Conservation (phyloP, 1,140 invertebrate species). For the Pogonus chalceus region DNA sequence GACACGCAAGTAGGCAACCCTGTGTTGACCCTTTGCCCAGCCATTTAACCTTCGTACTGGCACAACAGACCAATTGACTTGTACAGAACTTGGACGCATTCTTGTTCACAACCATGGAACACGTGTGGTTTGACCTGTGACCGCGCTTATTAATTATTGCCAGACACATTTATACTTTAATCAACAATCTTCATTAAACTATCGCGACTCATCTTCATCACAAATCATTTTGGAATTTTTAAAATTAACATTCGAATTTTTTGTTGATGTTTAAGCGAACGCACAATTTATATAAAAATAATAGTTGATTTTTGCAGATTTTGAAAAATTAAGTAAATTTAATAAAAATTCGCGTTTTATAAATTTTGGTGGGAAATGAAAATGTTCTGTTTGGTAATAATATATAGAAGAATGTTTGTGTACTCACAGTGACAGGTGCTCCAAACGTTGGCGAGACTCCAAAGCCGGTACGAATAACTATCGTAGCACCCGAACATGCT, state of each 20-base stretch:
- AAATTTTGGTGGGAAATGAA: neutral
- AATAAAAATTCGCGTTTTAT: neutral
- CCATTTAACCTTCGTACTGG: neutral
- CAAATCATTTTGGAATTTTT: no score
- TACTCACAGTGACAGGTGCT: slow-evolving; percentile 58
- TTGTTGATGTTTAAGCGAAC: no score
- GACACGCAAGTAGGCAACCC: slow-evolving; percentile 1
- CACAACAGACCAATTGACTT: slow-evolving; percentile 5
- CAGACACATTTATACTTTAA: no score
- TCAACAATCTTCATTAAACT: no score
- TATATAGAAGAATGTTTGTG: neutral
- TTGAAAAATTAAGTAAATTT: no score
- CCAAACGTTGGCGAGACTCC: slow-evolving; percentile 60
- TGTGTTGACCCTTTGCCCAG: neutral
- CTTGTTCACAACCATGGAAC: neutral
- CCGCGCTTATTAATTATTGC: no score
- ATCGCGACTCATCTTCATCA: no score
- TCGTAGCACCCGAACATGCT: slow-evolving; percentile 56
- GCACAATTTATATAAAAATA: no score
- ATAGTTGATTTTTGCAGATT: no score
- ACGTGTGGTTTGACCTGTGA: slow-evolving; percentile 1
- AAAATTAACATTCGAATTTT: no score
- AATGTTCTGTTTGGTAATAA: neutral
- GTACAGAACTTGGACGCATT: neutral
- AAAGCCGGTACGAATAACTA: slow-evolving; percentile 58